These are phyloP conservation scores for Agrochola lychnidis DNA, from an alignment of 2,888 invertebrate genomes.

Conservation along the genomic window DNA sequence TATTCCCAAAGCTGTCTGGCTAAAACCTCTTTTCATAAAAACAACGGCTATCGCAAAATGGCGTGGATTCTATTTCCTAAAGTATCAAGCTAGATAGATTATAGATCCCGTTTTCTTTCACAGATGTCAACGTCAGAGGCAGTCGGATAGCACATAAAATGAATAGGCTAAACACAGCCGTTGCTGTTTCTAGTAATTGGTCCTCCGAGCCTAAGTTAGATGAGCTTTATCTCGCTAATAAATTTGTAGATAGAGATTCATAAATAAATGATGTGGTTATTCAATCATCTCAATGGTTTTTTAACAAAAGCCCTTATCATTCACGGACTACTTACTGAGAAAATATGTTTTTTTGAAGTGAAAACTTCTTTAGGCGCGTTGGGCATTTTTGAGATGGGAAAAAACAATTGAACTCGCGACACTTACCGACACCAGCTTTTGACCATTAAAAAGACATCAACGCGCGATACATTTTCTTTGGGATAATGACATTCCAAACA, in stretches of 20 bases:
- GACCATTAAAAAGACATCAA: too few species aligned
- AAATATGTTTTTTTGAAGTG: too few species aligned
- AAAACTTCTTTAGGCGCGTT: too few species aligned
- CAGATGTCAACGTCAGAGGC: neutral
- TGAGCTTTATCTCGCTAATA: neutral
- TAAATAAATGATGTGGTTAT: neutral
- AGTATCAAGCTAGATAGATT: neutral
- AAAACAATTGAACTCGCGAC: too few species aligned
- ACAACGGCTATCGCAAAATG: neutral
- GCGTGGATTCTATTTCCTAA: neutral
- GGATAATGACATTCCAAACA: too few species aligned
- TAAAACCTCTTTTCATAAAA: neutral
- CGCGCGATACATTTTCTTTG: too few species aligned
- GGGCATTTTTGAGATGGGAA: too few species aligned
- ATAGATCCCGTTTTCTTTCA: neutral
- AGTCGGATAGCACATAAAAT: neutral
- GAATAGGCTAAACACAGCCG: neutral
- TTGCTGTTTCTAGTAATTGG: neutral
- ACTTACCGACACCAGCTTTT: too few species aligned
- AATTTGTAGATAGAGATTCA: neutral
- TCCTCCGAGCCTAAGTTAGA: neutral
- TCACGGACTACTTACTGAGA: neutral
- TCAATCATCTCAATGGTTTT: neutral
- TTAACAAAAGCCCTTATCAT: neutral
- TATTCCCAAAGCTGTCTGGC: conserved; percentile 9